Percentiles rank a stretch among this genome's conserved stretches.
Evolutionary conservation across 1,140 invertebrate species (phyloP).

Genomic region (Pygmarrhopalites habei): DNA sequence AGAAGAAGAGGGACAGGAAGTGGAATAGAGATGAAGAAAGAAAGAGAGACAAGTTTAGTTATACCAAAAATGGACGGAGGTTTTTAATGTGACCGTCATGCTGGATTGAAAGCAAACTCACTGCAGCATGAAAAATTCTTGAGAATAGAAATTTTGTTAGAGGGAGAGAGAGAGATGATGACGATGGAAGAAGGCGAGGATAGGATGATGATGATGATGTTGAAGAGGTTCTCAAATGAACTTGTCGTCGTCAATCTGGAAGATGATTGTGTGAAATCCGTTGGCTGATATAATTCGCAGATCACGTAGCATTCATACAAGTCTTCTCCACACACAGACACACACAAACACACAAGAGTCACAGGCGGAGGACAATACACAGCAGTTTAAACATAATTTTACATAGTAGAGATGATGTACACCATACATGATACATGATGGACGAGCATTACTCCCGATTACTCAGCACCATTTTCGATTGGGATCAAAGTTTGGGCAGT

Average conservation of each 20-base stretch:
- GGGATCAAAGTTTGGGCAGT: background rate
- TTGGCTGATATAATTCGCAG: conserved; percentile 35
- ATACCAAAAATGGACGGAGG: too few relatives aligned
- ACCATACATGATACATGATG: background rate
- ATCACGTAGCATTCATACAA: conserved; percentile 24
- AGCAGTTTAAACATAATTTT: too few relatives aligned
- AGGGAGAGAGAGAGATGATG: background rate
- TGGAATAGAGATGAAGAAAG: too few relatives aligned
- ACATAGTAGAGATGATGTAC: background rate
- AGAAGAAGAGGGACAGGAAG: too few relatives aligned
- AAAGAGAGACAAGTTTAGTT: too few relatives aligned
- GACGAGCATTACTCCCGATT: conserved; percentile 18
- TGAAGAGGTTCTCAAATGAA: conserved; percentile 9
- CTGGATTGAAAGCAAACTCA: conserved; percentile 15
- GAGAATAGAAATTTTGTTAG: conserved; percentile 10
- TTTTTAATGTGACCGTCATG: conserved; percentile 7
- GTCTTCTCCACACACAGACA: background rate
- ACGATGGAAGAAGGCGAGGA: background rate
- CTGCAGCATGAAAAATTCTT: conserved; percentile 31
- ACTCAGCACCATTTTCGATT: conserved; percentile 27
- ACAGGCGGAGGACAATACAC: background rate
- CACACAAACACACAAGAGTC: too few relatives aligned
- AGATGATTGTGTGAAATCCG: conserved; percentile 16
- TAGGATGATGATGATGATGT: conserved; percentile 10
- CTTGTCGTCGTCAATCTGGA: background rate